Evolutionary conservation across 2,113 vertebrate species (phyloP), one percentile per base, ranked within the genome.

Genomic region (Forbesichthys agassizii): DNA sequence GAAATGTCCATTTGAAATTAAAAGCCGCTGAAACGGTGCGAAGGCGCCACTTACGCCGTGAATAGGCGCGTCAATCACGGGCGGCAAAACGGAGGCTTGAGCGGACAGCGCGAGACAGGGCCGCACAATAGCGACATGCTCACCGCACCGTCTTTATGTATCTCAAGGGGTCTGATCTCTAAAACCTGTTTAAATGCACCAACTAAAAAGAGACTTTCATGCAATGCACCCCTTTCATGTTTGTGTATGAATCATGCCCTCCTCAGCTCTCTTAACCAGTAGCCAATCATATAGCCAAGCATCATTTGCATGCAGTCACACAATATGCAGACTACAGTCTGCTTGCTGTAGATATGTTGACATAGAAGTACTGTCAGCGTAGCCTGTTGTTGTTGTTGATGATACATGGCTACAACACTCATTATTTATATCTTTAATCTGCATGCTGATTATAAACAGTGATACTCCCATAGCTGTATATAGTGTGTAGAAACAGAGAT

Each of bases 1-100:
- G 86, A 91, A 88, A 90, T 83, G 85, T 91, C 92, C 91, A 94
- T 91, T 94, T 93, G 91, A 91, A 93, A 93, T 95, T 94, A 94
- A 94, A 95, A 95, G 93, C 94, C 86, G 89, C 71, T 90, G 92
- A 94, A 90, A 93, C 93, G 92, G 88, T 88, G 91, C 88, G 90
- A 95, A 94, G 81, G 88, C 91, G 66, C 88, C 94, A 93, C 93
- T 95, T 94, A 86, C 78, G 87, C 78, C 90, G 89, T 94, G 94
- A 95, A 93, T 94, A 91, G 93, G 93, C 89, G 90, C 86, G 83
- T 93, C 93, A 94, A 92, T 93, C 93, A 91, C 82, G 36, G 36
- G 77, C 89, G 73, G 84, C 90, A 92, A 91, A 91, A 88, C 85
- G 88, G 88, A 75, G 78, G 78, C 73, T 66, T 69, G 62, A 57